Conservation (phyloP, 2,113 vertebrate species). For the Rafetus swinhoei region DNA sequence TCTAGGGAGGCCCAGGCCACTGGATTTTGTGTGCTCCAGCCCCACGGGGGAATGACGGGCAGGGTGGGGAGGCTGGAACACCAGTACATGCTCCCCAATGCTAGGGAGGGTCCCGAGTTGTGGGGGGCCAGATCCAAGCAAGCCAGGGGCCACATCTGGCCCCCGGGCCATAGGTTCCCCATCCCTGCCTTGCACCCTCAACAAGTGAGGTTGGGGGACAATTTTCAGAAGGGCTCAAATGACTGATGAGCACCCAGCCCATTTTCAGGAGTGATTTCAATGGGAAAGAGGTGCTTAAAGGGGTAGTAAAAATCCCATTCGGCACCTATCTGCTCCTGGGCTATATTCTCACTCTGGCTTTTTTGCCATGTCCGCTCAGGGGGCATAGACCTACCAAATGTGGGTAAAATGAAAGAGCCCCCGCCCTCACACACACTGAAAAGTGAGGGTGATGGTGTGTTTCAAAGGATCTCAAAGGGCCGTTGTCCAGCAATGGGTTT, state of each 20-base stretch:
- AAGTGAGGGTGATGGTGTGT: neutral
- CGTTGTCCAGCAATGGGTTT: rapidly evolving
- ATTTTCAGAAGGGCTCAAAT: neutral
- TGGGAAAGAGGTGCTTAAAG: neutral
- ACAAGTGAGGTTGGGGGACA: neutral
- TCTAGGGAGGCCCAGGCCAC: no score
- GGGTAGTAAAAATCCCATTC: neutral
- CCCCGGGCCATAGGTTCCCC: no score
- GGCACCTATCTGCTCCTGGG: neutral
- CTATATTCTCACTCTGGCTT: neutral
- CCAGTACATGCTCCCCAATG: no score
- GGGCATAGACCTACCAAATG: neutral
- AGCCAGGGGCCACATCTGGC: no score
- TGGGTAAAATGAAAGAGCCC: neutral
- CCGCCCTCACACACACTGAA: rapidly evolving
- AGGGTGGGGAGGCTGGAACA: no score
- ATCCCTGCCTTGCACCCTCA: no score
- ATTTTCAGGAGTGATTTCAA: neutral
- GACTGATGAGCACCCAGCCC: rapidly evolving
- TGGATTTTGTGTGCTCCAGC: no score
- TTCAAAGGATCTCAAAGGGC: neutral
- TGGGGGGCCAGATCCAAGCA: no score
- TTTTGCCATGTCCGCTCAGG: neutral
- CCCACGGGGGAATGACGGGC: no score
- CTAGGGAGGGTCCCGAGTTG: no score